Conservation (phyloP, 2,113 vertebrate genomes). For the Phainopepla nitens region DNA sequence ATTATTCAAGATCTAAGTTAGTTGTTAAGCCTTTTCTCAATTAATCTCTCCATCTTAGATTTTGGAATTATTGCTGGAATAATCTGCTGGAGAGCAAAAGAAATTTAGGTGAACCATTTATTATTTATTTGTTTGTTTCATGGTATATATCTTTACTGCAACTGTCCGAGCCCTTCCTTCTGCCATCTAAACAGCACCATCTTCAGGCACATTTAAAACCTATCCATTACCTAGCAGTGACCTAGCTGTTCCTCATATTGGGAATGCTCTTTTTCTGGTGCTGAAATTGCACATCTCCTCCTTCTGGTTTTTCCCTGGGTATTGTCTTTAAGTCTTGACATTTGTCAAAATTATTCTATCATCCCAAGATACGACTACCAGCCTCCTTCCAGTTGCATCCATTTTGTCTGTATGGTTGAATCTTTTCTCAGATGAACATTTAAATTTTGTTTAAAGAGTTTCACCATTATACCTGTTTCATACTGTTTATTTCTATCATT, state of each 20-base stretch:
- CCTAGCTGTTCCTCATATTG: fast-evolving
- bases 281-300: neutral
- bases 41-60: neutral
- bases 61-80: neutral
- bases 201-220: slow-evolving; percentile 32
- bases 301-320: neutral
- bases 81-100: neutral
- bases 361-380: neutral
- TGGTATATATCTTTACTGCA: neutral
- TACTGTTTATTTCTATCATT: neutral
- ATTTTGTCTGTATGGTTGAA: neutral
- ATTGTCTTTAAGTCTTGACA: neutral
- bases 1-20: neutral
- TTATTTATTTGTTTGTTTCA: neutral
- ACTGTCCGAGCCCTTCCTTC: neutral
- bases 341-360: neutral
- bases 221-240: fast-evolving
- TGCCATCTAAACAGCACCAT: slow-evolving; percentile 61
- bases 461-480: neutral
- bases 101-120: neutral
- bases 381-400: neutral
- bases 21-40: neutral
- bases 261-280: neutral
- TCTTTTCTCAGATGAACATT: neutral
- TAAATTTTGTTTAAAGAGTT: neutral